These are phyloP conservation scores for Drosophila pseudoobscura DNA, from an alignment of 1,140 invertebrate genomes.

Conservation along the genomic window DNA sequence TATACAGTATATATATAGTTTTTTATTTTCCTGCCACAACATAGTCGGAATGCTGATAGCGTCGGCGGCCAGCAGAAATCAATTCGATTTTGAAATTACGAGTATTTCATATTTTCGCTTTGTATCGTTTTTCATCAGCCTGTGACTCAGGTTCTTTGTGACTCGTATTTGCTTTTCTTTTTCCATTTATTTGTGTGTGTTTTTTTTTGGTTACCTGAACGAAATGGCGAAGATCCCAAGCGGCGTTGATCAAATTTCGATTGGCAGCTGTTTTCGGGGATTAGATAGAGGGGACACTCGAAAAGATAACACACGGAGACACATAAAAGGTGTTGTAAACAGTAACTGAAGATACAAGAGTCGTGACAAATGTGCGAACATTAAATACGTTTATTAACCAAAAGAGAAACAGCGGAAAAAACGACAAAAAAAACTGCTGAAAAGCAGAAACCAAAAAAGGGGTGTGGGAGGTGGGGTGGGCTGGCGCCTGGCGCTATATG, in stretches of 20 bases:
- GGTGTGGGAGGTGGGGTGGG: not conserved
- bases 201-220: conserved; percentile 7
- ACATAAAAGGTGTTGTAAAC: conserved; percentile 55
- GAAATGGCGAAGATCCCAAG: conserved; percentile 8
- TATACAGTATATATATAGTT: conserved; percentile 35
- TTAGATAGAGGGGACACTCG: conserved; percentile 56
- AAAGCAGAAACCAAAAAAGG: conserved; percentile 7
- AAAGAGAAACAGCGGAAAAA: conserved; percentile 20
- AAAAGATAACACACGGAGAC: conserved; percentile 56
- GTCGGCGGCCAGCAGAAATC: conserved; percentile 5
- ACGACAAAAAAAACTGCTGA: conserved; percentile 52
- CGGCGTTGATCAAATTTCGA: conserved; percentile 40
- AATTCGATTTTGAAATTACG: conserved; percentile 13
- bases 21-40: conserved; percentile 39
- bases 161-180: conserved; percentile 25
- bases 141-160: conserved; percentile 30
- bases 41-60: conserved; percentile 57
- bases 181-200: conserved; percentile 11
- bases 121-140: not conserved
- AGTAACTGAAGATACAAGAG: conserved; percentile 52
- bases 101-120: conserved; percentile 3
- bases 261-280: conserved; percentile 63
- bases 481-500: conserved; percentile 18
- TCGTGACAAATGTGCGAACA: conserved; percentile 79
- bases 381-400: conserved; percentile 67